Conservation (phyloP, 2,888 invertebrate genomes). For the Cheilosia impressa region DNA sequence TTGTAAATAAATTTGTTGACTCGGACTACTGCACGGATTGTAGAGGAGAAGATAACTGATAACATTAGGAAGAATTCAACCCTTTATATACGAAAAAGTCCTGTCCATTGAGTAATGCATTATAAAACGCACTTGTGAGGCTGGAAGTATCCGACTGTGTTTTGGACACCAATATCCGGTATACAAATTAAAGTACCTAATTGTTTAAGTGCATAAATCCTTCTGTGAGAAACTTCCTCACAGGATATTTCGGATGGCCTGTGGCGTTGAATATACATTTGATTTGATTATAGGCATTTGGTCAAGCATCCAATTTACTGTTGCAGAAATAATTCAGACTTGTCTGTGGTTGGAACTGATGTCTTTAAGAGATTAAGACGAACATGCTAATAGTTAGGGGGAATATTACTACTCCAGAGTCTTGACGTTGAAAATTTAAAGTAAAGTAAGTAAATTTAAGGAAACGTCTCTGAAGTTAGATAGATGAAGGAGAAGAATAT, state of each 20-base stretch:
- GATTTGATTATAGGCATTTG: constrained; percentile 24
- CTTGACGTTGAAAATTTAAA: too few relatives aligned
- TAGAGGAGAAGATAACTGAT: constrained; percentile 46
- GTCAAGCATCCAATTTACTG: not conserved
- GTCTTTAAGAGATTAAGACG: too few relatives aligned
- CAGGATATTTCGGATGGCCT: not conserved
- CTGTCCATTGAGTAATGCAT: not conserved
- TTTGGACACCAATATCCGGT: constrained; percentile 14
- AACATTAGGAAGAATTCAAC: constrained; percentile 18
- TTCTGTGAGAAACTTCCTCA: not conserved
- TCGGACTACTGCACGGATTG: constrained; percentile 19
- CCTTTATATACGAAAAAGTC: constrained; percentile 58
- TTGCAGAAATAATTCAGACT: not conserved
- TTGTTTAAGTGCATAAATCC: constrained; percentile 65
- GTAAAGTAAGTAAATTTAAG: too few relatives aligned
- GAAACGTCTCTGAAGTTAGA: too few relatives aligned
- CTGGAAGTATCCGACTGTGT: constrained; percentile 2
- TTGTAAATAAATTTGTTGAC: not conserved
- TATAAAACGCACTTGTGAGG: not conserved
- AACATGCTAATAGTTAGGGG: too few relatives aligned
- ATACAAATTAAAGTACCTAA: constrained; percentile 54
- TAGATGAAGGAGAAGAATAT: too few relatives aligned
- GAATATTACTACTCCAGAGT: too few relatives aligned
- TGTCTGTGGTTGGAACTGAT: too few relatives aligned
- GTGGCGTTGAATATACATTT: constrained; percentile 16